Conservation (phyloP, 2,113 vertebrate genomes). For the Mastomys natalensis region DNA sequence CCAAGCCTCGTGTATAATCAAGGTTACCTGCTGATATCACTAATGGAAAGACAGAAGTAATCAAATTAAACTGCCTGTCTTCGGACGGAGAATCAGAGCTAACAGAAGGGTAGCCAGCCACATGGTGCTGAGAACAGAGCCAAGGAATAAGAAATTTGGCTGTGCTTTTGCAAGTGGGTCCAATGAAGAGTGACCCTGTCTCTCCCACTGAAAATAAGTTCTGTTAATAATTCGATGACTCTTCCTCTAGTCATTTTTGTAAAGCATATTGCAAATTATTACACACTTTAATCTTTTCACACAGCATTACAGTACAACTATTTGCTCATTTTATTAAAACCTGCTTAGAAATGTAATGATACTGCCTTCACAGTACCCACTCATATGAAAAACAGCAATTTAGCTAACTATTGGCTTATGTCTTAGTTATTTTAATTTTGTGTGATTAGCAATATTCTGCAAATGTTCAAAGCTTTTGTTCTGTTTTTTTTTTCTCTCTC, state of each 20-base stretch:
- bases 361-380: not conserved
- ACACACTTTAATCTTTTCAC: not conserved
- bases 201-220: not conserved
- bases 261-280: slow-evolving; percentile 32
- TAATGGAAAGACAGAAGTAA: slow-evolving; percentile 63
- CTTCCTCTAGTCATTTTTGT: not conserved
- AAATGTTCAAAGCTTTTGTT: slow-evolving; percentile 31
- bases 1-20: slow-evolving; percentile 12
- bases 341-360: not conserved
- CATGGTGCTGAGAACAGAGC: not conserved
- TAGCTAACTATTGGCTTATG: not conserved
- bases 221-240: slow-evolving; percentile 58
- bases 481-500: slow-evolving; percentile 17
- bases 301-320: not conserved
- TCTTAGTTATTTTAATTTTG: slow-evolving; percentile 23
- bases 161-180: not conserved
- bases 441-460: not conserved
- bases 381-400: not conserved
- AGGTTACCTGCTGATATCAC: slow-evolving; percentile 64
- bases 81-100: slow-evolving; percentile 58
- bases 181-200: not conserved
- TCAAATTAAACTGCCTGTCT: slow-evolving; percentile 69
- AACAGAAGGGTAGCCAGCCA: slow-evolving; percentile 47
- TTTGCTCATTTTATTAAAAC: slow-evolving; percentile 29
- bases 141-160: slow-evolving; percentile 56